Conservation (phyloP, 2,888 invertebrate genomes). For the Perizoma flavofasciatum region DNA sequence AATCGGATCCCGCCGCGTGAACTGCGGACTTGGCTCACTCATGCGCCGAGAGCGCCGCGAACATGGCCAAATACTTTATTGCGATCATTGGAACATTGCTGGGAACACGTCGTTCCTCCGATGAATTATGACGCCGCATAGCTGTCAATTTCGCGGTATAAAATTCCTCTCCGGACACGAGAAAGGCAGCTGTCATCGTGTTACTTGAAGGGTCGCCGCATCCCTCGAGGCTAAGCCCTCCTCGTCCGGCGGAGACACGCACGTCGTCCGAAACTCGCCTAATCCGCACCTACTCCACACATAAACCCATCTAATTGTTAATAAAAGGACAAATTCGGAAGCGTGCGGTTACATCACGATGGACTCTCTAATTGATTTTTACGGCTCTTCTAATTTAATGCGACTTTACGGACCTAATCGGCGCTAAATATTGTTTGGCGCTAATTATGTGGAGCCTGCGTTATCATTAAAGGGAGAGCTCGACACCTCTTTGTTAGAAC, state of each 20-base stretch:
- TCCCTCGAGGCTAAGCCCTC: slow-evolving; percentile 78
- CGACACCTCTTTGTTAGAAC: slow-evolving; percentile 48
- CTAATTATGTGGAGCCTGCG: slow-evolving; percentile 67
- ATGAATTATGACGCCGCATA: slow-evolving; percentile 68
- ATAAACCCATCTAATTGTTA: slow-evolving; percentile 83
- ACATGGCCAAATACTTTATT: slow-evolving; percentile 70
- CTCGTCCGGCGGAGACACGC: slow-evolving; percentile 71
- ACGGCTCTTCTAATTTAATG: slow-evolving; percentile 72
- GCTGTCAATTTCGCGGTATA: slow-evolving; percentile 79
- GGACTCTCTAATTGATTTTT: slow-evolving; percentile 78
- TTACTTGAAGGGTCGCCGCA: slow-evolving; percentile 71
- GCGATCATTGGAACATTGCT: slow-evolving; percentile 63
- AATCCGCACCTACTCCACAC: slow-evolving; percentile 79
- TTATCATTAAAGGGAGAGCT: slow-evolving; percentile 54
- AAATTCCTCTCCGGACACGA: slow-evolving; percentile 74
- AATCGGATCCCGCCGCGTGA: slow-evolving; percentile 73
- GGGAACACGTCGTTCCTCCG: slow-evolving; percentile 60
- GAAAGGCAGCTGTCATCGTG: slow-evolving; percentile 80
- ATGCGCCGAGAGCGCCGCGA: slow-evolving; percentile 56
- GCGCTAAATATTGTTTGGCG: slow-evolving; percentile 71
- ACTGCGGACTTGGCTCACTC: slow-evolving; percentile 55
- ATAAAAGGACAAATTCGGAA: slow-evolving; percentile 78
- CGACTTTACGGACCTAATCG: slow-evolving; percentile 69
- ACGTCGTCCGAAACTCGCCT: slow-evolving; percentile 69
- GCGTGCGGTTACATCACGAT: slow-evolving; percentile 77